Conservation (phyloP, 2,888 invertebrate species). For the Drosophila antonietae region DNA sequence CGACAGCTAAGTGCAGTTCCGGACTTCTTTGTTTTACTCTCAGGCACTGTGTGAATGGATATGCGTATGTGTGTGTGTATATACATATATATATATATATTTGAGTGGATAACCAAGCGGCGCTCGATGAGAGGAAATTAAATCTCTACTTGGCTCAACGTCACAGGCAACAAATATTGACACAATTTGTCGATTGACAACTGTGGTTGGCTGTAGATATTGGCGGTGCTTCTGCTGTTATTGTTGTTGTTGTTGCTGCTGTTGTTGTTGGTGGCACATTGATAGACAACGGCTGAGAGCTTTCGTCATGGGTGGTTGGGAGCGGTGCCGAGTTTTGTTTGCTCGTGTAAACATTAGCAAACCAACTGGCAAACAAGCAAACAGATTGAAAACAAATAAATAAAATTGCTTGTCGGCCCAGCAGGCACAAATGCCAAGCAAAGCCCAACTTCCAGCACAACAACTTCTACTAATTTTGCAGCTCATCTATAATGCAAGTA, state of each 20-base stretch:
- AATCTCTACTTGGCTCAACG: constrained; percentile 72
- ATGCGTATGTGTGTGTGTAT: constrained; percentile 1
- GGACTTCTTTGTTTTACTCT: constrained; percentile 19
- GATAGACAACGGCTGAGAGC: constrained; percentile 27
- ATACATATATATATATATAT: constrained; percentile 8
- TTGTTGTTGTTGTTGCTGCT: neutral
- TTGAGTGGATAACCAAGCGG: constrained; percentile 42
- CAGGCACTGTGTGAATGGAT: neutral
- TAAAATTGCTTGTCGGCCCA: constrained; percentile 66
- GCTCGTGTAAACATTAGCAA: constrained; percentile 79
- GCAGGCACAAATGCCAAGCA: constrained; percentile 32
- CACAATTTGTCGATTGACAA: constrained; percentile 74
- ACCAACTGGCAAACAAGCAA: constrained; percentile 78
- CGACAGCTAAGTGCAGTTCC: constrained; percentile 29
- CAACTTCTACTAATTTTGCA: constrained; percentile 9
- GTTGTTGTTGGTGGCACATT: constrained; percentile 23
- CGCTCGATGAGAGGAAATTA: constrained; percentile 73
- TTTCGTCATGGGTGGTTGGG: constrained; percentile 17
- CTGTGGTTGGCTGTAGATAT: constrained; percentile 54
- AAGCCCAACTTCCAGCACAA: neutral
- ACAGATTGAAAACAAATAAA: constrained; percentile 78
- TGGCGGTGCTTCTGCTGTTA: constrained; percentile 3
- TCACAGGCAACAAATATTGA: constrained; percentile 75
- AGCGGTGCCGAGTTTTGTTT: constrained; percentile 49
- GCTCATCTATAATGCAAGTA: constrained; percentile 61